These are phyloP conservation scores for Anoura caudifer DNA, from an alignment of 2,113 vertebrate species.

Conservation along the genomic window DNA sequence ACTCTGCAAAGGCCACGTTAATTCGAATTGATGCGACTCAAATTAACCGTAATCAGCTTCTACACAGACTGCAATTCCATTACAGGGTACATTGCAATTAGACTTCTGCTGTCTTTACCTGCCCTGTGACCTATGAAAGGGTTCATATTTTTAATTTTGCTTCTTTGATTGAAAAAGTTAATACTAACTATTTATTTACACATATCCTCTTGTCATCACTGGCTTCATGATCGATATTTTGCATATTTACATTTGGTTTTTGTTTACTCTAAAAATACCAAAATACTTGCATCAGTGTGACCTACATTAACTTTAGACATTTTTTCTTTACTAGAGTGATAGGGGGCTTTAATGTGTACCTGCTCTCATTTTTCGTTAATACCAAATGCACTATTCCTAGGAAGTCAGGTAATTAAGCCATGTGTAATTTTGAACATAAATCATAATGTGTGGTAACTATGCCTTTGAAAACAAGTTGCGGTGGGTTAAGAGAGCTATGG, in stretches of 20 bases:
- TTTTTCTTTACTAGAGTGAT: slow-evolving; percentile 63
- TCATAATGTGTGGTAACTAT: background rate
- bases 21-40: slow-evolving; percentile 88
- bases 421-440: slow-evolving; percentile 15
- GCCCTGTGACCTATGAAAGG: slow-evolving; percentile 69
- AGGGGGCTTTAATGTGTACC: background rate
- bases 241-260: slow-evolving; percentile 77
- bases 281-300: slow-evolving; percentile 76
- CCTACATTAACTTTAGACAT: slow-evolving; percentile 73
- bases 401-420: slow-evolving; percentile 34
- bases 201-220: slow-evolving; percentile 75
- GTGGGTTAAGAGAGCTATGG: background rate
- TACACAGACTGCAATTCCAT: slow-evolving; percentile 82
- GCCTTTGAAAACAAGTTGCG: background rate
- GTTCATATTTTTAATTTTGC: slow-evolving; percentile 64
- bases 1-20: slow-evolving; percentile 86
- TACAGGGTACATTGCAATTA: slow-evolving; percentile 82
- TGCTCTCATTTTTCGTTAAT: slow-evolving; percentile 4
- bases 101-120: slow-evolving; percentile 80
- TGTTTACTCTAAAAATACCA: slow-evolving; percentile 79
- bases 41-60: slow-evolving; percentile 89
- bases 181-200: slow-evolving; percentile 79
- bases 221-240: slow-evolving; percentile 75
- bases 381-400: slow-evolving; percentile 42
- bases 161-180: background rate